Percentiles rank a stretch among this genome's conserved stretches.
Conservation (phyloP, 1,140 invertebrate species). For the Portunus trituberculatus region DNA sequence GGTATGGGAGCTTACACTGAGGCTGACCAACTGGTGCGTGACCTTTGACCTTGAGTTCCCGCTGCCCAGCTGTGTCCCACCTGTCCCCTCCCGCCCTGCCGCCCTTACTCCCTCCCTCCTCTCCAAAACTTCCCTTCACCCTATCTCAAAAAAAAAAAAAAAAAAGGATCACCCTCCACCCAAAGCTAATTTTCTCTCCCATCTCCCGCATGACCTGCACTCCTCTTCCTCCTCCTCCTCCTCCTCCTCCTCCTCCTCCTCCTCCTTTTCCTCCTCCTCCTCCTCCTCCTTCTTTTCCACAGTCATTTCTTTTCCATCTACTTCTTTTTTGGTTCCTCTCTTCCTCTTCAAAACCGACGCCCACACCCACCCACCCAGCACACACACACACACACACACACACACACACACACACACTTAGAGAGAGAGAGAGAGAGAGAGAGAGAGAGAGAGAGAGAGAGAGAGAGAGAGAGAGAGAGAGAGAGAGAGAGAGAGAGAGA, state of each 20-base stretch:
- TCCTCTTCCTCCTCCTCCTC: neutral
- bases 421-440: neutral
- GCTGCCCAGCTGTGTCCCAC: slow-evolving; percentile 40
- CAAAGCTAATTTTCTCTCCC: too few species aligned
- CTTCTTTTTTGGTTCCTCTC: neutral
- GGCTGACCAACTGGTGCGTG: slow-evolving; percentile 31
- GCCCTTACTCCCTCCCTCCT: too few species aligned
- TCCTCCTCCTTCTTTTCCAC: neutral
- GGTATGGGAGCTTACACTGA: neutral
- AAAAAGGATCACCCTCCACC: too few species aligned
- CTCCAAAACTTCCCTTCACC: too few species aligned
- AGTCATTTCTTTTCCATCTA: neutral
- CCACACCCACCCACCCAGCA: neutral
- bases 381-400: neutral
- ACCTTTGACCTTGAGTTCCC: slow-evolving; percentile 26
- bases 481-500: slow-evolving; percentile 1
- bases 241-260: neutral
- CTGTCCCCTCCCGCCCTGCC: neutral
- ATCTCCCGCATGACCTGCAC: too few species aligned
- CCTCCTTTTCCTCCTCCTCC: neutral
- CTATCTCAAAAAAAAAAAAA: too few species aligned
- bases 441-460: neutral
- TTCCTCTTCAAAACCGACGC: neutral
- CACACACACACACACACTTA: too few species aligned
- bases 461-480: neutral